These are phyloP conservation scores for Serilophus lunatus DNA, from an alignment of 2,113 vertebrate species.

Conservation along the genomic window DNA sequence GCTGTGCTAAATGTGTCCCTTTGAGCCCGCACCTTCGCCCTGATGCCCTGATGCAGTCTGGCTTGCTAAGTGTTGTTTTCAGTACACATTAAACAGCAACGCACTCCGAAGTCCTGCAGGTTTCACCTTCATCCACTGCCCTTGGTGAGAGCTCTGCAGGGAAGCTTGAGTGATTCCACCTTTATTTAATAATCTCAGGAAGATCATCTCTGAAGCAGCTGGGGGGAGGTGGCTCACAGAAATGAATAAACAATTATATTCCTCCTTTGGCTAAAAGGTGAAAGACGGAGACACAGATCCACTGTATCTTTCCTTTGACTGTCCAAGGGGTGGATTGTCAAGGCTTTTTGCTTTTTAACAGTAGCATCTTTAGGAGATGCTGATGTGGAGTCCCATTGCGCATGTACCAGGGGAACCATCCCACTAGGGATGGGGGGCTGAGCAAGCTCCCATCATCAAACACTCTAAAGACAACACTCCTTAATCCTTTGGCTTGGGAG, in stretches of 20 bases:
- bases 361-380: not conserved
- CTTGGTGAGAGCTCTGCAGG: not conserved
- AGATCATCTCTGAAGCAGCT: not conserved
- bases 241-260: not conserved
- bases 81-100: not conserved
- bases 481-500: not conserved
- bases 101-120: not conserved
- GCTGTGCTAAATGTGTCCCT: constrained; percentile 54
- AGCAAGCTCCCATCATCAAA: not conserved
- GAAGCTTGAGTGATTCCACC: not conserved
- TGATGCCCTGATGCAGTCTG: not conserved
- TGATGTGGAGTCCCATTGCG: not conserved
- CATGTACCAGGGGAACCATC: fast-evolving
- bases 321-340: fast-evolving
- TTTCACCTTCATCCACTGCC: constrained; percentile 10
- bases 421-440: not conserved
- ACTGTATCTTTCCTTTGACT: fast-evolving
- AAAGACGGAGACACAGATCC: not conserved
- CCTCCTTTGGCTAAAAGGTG: not conserved
- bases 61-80: constrained; percentile 11
- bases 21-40: constrained; percentile 11
- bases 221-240: not conserved
- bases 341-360: not conserved
- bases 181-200: not conserved
- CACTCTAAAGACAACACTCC: not conserved